These are phyloP conservation scores for Oryctolagus cuniculus DNA, from an alignment of 2,113 vertebrate species.

Conservation along the genomic window mOryCun1.1 NC_091445.1:71857001-71857500, in stretches of 20 bases:
- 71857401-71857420: neutral
- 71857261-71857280: constrained; percentile 32
- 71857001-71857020: no score
- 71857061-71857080: no score
- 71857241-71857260: neutral
- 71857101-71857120: no score
- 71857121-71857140: no score
- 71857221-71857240: neutral
- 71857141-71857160: no score
- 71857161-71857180: no score
- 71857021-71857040: no score
- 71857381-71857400: constrained; percentile 4
- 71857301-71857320: neutral
- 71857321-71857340: constrained; percentile 38
- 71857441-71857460: constrained; percentile 45
- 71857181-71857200: neutral
- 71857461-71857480: constrained; percentile 30
- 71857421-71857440: neutral
- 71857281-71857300: constrained; percentile 1
- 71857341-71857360: neutral
- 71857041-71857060: no score
- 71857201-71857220: neutral
- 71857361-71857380: neutral
- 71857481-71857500: constrained; percentile 45
- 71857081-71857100: no score